Base-by-base conservation (phyloP, 2,797 vertebrate genomes). In the Calcarius lapponicus region DNA sequence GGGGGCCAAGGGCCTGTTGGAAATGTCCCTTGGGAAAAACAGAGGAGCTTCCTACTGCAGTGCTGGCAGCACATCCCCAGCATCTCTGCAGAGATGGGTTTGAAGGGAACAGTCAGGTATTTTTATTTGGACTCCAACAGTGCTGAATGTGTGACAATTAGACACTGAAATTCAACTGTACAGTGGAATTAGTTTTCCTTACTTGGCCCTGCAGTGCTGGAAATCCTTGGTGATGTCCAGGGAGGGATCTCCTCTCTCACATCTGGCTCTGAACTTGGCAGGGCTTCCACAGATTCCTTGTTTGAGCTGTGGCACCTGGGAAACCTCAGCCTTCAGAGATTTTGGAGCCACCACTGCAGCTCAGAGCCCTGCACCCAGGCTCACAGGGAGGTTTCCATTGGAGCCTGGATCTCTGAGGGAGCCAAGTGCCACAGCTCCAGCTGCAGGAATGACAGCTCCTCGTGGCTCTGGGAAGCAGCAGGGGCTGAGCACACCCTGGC, bases 191-290 rank as follows among this genome's bases (percentile, higher is more conserved):
- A 12, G n/a, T 61, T 86, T 88, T 75, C 50, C n/a, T 61, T 57
- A 32, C 69, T 66, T 13, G 70, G 43, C 60, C 34, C 70, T 4
- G 6, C 67, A 40, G 61, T 18, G 11, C 61, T 84, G 21, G 70
- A 82, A 91, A 92, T 91, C 48, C 81, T 50, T 15, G 8, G 71
- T 19, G 29, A 29, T 72, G 38, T 56, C 71, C 86, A 82, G 47
- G 42, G 67, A 79, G 62, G 80, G 70, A 67, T 65, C 31, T 79
- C 50, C 47, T 32, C 45, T 67, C 61, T 86, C 73, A 28, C 67
- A 51, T 45, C 69, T n/a, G 71, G 26, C 60, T 84, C 57, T 76
- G 38, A 71, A 70, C 43, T 40, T 51, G 60, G 58, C 80, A 61
- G 5, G 10, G 40, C 28, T 82, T 70, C 79, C 32, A 38, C 66